Evolutionary conservation across 2,888 invertebrate species (phyloP).

Genomic region (Pseudococcus viburni): DNA sequence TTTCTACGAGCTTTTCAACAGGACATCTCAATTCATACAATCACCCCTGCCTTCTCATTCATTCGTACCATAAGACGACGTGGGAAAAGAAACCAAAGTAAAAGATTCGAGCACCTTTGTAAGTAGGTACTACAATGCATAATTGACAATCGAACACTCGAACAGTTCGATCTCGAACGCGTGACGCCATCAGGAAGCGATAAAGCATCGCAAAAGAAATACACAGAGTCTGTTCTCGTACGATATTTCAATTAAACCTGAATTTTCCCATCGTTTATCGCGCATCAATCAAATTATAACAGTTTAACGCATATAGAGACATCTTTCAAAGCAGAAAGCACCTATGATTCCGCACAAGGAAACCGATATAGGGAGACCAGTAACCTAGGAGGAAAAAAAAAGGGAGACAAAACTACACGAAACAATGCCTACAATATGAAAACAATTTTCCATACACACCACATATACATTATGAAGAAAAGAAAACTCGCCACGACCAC

Average conservation of each 20-base stretch:
- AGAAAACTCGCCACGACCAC: neutral
- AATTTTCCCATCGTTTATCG: conserved; percentile 18
- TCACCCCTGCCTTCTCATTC: no score
- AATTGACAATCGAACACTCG: conserved; percentile 1
- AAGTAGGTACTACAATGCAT: neutral
- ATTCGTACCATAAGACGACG: neutral
- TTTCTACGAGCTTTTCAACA: neutral
- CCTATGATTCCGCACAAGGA: neutral
- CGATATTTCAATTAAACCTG: conserved; percentile 23
- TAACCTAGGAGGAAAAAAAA: neutral
- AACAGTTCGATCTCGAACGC: neutral
- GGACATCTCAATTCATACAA: neutral
- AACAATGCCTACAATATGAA: neutral
- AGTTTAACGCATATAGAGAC: conserved; percentile 18
- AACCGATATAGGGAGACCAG: neutral
- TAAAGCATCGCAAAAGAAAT: neutral
- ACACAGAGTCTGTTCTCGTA: neutral
- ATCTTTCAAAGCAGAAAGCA: neutral
- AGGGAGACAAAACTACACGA: neutral
- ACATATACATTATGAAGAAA: neutral
- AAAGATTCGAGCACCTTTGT: neutral
- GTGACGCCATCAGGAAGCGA: neutral
- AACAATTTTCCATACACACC: neutral
- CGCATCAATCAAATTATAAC: conserved; percentile 28
- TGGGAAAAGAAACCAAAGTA: neutral